Evolutionary conservation across 92 coral and sea anemone genomes (phyloP), one percentile per base, ranked within the genome.

Genomic region (Metridium senile): DNA sequence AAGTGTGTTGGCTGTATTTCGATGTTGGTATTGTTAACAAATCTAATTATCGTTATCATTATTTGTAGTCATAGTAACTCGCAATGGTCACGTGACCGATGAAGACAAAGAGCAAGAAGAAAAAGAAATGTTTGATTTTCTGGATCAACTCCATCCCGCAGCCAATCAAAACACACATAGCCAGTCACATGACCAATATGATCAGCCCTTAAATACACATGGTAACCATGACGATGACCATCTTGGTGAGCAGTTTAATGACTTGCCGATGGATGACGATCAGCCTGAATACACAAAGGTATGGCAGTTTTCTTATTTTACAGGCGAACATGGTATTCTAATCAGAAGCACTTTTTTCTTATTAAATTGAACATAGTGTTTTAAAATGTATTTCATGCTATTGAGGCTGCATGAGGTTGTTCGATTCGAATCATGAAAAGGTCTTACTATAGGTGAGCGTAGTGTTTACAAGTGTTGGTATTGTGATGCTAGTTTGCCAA

Each of bases 71-170:
- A 65, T 7, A 9, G 49, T 30, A 2, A 65, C 51, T 32, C n/a
- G 11, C 33, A 65, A 31, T 30, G 49, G 10, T 18, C 47, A 65
- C 46, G 21, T 22, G 6, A 33, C 27, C 35, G 22, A 68, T 27
- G 34, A 74, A 18, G 43, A 35, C 35, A 9, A 76, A 33, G 45
- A 76, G 19, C 23, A 62, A 18, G 66, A 68, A 9, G 75, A 78
- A 54, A 51, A 78, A 27, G 62, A 69, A 17, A 51, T 79, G 16
- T 58, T 68, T n/a, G 76, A 79, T 21, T 78, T 45, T 72, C 67
- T 79, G 7, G 64, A 70, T 4, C 59, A 35, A 25, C 22, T 46
- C 25, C 54, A 67, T 26, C 18, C 19, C 4, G 20, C 30, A 2
- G 26, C 31, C 8, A 53, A 25, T 2, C 23, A 51, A 3, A 22